Percentiles rank a stretch among this genome's conserved stretches.
Evolutionary conservation across 1,140 invertebrate species (phyloP).

Genomic region (Chymomyza costata): DNA sequence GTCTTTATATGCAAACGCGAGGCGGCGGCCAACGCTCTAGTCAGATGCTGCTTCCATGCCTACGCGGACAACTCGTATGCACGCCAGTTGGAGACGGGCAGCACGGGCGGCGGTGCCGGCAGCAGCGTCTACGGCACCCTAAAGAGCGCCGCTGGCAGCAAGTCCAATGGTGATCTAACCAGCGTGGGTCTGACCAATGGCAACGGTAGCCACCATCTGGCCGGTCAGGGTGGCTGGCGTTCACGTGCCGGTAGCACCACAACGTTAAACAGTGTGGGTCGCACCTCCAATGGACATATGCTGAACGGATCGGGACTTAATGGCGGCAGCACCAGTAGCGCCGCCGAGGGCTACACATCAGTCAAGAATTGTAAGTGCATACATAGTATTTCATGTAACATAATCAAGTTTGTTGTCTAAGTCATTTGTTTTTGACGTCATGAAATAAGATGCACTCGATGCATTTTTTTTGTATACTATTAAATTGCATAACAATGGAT

Average conservation of each 20-base stretch:
- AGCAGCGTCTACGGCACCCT: slow-evolving; percentile 73
- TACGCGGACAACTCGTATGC: slow-evolving; percentile 96
- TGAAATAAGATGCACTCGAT: too few relatives aligned
- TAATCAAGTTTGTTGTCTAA: slow-evolving; percentile 46
- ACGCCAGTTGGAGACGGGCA: slow-evolving; percentile 83
- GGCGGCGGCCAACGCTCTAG: slow-evolving; percentile 94
- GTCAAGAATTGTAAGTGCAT: slow-evolving; percentile 75
- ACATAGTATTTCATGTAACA: background rate
- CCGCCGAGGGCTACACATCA: slow-evolving; percentile 71
- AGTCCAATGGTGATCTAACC: slow-evolving; percentile 67
- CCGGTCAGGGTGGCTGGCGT: slow-evolving; percentile 76
- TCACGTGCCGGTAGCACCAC: slow-evolving; percentile 78
- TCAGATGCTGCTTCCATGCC: slow-evolving; percentile 95
- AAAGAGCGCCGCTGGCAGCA: slow-evolving; percentile 75
- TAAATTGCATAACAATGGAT: too few relatives aligned
- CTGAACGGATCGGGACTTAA: slow-evolving; percentile 54
- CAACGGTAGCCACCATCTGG: slow-evolving; percentile 50
- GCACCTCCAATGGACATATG: slow-evolving; percentile 58
- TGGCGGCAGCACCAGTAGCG: slow-evolving; percentile 58
- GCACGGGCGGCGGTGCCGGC: slow-evolving; percentile 43
- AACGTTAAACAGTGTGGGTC: slow-evolving; percentile 77
- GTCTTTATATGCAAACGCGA: slow-evolving; percentile 98
- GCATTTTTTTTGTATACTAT: too few relatives aligned
- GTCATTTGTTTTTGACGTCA: slow-evolving; percentile 33
- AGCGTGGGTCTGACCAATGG: slow-evolving; percentile 50